A percentile compares a stretch with the other conserved stretches of the same genome.
phyloP scores from a whole-genome alignment of 2,797 vertebrate species.

The Acanthopagrus latus region DNA sequence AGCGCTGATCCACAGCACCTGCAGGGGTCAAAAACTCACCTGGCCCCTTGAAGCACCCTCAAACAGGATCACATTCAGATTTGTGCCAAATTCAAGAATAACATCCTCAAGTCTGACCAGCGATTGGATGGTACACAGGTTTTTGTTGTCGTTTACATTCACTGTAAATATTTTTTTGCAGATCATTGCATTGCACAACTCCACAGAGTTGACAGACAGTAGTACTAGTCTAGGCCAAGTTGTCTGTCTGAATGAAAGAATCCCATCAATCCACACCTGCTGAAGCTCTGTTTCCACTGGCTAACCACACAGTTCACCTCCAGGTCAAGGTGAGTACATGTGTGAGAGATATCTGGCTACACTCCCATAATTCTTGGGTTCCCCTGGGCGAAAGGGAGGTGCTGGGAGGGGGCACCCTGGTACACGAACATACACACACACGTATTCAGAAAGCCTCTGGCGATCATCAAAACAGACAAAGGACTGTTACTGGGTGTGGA shows the following conservation, averaged over 20 bases:
- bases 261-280: constrained; percentile 12
- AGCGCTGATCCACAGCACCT: no score
- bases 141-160: no score
- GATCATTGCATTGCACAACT: no score
- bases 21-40: no score
- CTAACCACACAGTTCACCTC: constrained; percentile 51
- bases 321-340: constrained; percentile 59
- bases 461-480: constrained; percentile 65
- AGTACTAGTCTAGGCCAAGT: not conserved
- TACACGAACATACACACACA: constrained; percentile 18
- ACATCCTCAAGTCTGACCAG: no score
- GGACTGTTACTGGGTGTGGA: constrained; percentile 59
- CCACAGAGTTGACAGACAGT: not conserved
- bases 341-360: constrained; percentile 8
- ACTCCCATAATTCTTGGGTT: constrained; percentile 51
- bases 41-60: no score
- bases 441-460: constrained; percentile 47
- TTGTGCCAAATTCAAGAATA: no score
- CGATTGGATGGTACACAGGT: no score
- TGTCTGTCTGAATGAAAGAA: not conserved
- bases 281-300: constrained; percentile 14
- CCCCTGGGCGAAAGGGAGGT: constrained; percentile 61
- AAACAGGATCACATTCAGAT: no score
- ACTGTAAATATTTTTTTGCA: no score
- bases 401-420: constrained; percentile 28